Conservation (phyloP, 2,113 vertebrate species). For the Odontophorus gujanensis region DNA sequence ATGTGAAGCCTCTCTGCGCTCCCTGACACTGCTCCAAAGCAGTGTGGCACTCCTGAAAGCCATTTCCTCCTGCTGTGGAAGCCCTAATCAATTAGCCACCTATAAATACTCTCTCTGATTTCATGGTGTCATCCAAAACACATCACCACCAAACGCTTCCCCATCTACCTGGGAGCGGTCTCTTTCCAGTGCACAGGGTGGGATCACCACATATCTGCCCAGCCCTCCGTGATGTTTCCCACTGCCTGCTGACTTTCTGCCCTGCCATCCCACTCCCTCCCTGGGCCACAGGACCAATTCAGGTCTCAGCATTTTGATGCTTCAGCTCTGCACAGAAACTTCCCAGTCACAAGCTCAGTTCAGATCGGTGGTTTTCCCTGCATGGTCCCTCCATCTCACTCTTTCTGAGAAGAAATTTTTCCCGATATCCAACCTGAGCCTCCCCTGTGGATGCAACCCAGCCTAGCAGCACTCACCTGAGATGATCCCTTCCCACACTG, state of each 20-base stretch:
- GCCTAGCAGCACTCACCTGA: neutral
- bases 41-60: neutral
- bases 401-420: too few species aligned
- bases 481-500: rapidly evolving
- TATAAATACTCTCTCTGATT: constrained; percentile 51
- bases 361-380: neutral
- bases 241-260: neutral
- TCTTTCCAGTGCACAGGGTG: neutral
- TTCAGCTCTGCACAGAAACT: neutral
- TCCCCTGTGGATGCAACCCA: neutral
- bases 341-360: neutral
- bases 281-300: neutral
- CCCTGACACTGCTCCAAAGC: neutral
- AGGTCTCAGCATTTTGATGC: neutral
- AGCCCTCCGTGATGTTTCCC: constrained; percentile 21
- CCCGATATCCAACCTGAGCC: too few species aligned
- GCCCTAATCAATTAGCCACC: constrained; percentile 39
- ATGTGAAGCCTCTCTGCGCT: neutral
- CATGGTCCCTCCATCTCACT: neutral
- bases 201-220: neutral
- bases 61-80: constrained; percentile 52
- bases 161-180: neutral
- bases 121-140: neutral
- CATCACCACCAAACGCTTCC: constrained; percentile 42
- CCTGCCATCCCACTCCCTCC: constrained; percentile 9